These are phyloP conservation scores for Carposina sasakii DNA, from an alignment of 1,140 invertebrate genomes.

Conservation along the genomic window DNA sequence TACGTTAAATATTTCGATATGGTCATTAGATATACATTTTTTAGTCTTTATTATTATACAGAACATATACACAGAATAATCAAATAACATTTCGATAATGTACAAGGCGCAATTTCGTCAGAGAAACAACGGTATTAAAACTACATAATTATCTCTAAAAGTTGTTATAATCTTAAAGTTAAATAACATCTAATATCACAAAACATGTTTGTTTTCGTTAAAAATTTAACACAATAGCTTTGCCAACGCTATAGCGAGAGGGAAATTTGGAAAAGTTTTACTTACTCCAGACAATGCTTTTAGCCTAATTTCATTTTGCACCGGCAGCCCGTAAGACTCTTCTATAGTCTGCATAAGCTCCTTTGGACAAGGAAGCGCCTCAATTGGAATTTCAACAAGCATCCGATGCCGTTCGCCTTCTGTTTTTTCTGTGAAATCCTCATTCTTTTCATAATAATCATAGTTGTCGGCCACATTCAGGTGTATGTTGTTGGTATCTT, in stretches of 20 bases:
- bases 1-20: too few species aligned
- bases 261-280: slow-evolving; percentile 33
- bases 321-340: slow-evolving; percentile 56
- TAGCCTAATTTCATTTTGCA: slow-evolving; percentile 62
- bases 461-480: slow-evolving; percentile 48
- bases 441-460: slow-evolving; percentile 57
- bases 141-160: too few species aligned
- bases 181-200: slow-evolving; percentile 67
- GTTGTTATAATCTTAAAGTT: too few species aligned
- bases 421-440: slow-evolving; percentile 42
- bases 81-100: too few species aligned
- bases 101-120: too few species aligned
- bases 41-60: too few species aligned
- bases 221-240: slow-evolving; percentile 40
- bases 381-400: slow-evolving; percentile 50
- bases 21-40: too few species aligned
- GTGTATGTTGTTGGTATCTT: slow-evolving; percentile 36
- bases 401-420: slow-evolving; percentile 44
- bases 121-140: too few species aligned
- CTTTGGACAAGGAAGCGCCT: slow-evolving; percentile 57
- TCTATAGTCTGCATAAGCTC: slow-evolving; percentile 58
- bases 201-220: slow-evolving; percentile 36
- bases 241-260: slow-evolving; percentile 29
- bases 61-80: too few species aligned
- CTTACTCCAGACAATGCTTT: slow-evolving; percentile 49